Evolutionary conservation across 2,797 vertebrate species (phyloP).

Genomic region (Oreonectes daqikongensis): DNA sequence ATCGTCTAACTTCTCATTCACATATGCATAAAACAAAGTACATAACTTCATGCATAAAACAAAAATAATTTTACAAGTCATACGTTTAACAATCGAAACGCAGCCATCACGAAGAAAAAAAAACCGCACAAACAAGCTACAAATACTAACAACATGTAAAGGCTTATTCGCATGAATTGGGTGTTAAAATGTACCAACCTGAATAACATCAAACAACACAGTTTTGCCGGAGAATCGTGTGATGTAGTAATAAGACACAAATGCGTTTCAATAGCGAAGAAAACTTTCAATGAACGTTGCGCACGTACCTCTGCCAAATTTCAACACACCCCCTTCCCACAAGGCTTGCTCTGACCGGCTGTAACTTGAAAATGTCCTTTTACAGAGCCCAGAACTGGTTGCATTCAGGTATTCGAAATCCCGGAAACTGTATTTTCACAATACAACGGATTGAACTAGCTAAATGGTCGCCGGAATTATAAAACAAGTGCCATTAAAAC

Average conservation of each 20-base stretch:
- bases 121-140: not conserved
- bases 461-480: not conserved
- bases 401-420: conserved; percentile 1
- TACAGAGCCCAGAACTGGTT: conserved; percentile 35
- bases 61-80: not conserved
- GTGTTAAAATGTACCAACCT: not conserved
- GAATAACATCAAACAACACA: not conserved
- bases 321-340: conserved; percentile 62
- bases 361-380: conserved; percentile 65
- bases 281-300: conserved; percentile 64
- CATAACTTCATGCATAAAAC: too few relatives aligned
- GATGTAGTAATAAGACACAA: not conserved
- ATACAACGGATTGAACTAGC: not conserved
- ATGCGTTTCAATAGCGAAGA: conserved; percentile 28
- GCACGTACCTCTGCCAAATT: conserved; percentile 56
- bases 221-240: not conserved
- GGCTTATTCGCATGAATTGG: not conserved
- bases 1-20: not conserved
- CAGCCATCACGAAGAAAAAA: not conserved
- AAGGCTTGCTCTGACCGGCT: conserved; percentile 68
- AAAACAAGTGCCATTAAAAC: not conserved
- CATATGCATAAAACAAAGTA: not conserved
- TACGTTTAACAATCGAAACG: not conserved
- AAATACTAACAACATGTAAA: not conserved
- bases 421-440: conserved; percentile 40